Conservation (phyloP, 2,113 vertebrate species). For the Stictonetta naevosa region DNA sequence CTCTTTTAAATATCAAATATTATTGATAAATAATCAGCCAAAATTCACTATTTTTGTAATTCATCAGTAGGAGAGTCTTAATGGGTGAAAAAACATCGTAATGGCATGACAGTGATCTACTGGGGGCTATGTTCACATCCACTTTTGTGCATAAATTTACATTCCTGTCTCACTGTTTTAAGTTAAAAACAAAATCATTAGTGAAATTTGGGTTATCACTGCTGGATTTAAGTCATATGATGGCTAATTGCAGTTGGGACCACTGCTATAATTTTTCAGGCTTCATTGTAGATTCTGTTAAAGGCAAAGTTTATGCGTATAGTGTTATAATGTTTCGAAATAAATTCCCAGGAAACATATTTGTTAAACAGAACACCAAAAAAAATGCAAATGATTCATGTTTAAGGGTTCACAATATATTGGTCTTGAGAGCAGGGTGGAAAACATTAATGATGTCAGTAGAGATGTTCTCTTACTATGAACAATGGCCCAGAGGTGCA, state of each 20-base stretch:
- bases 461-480: neutral
- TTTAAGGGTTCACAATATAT: neutral
- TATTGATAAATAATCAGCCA: neutral
- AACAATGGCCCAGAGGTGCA: neutral
- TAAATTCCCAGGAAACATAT: neutral
- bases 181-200: neutral
- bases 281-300: neutral
- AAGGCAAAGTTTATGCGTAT: neutral
- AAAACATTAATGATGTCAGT: neutral
- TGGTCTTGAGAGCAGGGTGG: neutral
- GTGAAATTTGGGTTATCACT: neutral
- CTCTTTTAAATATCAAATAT: neutral
- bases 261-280: neutral
- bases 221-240: neutral
- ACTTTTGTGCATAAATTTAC: neutral
- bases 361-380: neutral
- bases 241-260: neutral
- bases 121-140: neutral
- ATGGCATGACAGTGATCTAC: neutral
- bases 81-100: neutral
- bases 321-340: neutral
- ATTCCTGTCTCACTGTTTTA: neutral
- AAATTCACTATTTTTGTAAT: neutral
- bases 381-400: neutral
- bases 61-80: neutral